These are phyloP conservation scores for Drosophila pseudoobscura DNA, from an alignment of 1,140 invertebrate species.

Conservation along the genomic window DNA sequence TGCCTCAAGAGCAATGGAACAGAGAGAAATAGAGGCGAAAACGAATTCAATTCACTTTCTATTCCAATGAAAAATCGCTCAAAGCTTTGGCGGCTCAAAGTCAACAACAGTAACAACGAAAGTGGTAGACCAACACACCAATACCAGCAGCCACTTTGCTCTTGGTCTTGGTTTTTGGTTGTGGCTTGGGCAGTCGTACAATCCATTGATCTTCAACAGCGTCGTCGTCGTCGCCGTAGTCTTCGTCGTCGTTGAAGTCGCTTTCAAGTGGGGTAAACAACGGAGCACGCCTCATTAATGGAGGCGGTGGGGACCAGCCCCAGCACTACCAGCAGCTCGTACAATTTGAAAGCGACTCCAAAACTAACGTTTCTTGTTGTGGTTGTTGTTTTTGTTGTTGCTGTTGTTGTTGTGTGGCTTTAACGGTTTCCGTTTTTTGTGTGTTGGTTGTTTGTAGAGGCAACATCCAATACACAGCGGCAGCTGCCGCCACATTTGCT, in stretches of 20 bases:
- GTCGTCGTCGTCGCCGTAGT: background rate
- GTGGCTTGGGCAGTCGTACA: slow-evolving; percentile 35
- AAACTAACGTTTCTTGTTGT: slow-evolving; percentile 59
- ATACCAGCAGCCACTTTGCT: slow-evolving; percentile 34
- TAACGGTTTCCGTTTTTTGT: slow-evolving; percentile 81
- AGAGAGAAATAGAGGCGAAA: slow-evolving; percentile 52
- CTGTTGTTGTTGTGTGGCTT: slow-evolving; percentile 62
- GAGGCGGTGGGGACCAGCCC: slow-evolving; percentile 36
- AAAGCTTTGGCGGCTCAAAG: slow-evolving; percentile 69
- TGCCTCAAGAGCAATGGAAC: slow-evolving; percentile 62
- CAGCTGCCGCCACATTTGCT: slow-evolving; percentile 39
- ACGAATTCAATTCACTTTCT: slow-evolving; percentile 82
- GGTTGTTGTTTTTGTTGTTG: slow-evolving; percentile 21
- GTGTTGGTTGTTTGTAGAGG: slow-evolving; percentile 57
- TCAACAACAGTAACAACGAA: slow-evolving; percentile 79
- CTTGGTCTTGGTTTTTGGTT: slow-evolving; percentile 42
- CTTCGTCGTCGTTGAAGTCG: slow-evolving; percentile 12
- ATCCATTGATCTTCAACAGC: slow-evolving; percentile 72
- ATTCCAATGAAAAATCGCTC: slow-evolving; percentile 83
- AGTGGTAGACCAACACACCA: slow-evolving; percentile 71
- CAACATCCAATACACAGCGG: slow-evolving; percentile 13
- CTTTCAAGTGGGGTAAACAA: slow-evolving; percentile 68
- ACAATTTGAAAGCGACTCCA: slow-evolving; percentile 73
- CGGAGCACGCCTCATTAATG: slow-evolving; percentile 73
- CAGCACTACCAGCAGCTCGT: slow-evolving; percentile 43